A percentile compares a stretch with the other conserved stretches of the same genome.
phyloP scores from a whole-genome alignment of 1,140 invertebrate genomes.

The Dreissena rostriformis region DNA sequence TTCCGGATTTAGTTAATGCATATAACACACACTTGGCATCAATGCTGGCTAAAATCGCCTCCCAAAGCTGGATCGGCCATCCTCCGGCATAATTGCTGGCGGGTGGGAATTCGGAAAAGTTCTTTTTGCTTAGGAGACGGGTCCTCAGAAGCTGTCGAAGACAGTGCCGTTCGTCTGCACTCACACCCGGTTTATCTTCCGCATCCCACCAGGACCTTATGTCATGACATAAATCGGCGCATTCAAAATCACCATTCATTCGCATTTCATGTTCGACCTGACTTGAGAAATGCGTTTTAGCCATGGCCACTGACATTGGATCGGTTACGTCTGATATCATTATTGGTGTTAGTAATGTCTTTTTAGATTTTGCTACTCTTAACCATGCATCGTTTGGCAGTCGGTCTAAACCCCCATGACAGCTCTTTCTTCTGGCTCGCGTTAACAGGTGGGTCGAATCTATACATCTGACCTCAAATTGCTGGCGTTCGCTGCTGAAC shows the following conservation, averaged over 20 bases:
- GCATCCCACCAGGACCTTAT: slow-evolving; percentile 12
- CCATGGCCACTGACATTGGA: slow-evolving; percentile 33
- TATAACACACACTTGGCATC: too few species aligned
- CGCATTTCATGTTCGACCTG: slow-evolving; percentile 29
- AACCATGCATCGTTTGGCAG: neutral
- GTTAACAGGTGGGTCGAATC: slow-evolving; percentile 31
- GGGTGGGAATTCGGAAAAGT: slow-evolving; percentile 25
- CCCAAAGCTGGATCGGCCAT: slow-evolving; percentile 44
- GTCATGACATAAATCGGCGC: neutral
- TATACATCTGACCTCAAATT: slow-evolving; percentile 28
- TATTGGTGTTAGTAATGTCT: neutral
- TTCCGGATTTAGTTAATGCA: too few species aligned
- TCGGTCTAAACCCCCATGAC: slow-evolving; percentile 10
- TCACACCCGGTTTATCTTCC: neutral
- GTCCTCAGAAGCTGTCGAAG: neutral
- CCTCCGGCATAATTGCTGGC: slow-evolving; percentile 29
- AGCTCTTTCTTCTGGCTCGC: neutral
- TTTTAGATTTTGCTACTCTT: neutral
- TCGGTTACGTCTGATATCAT: slow-evolving; percentile 26
- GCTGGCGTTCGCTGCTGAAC: neutral
- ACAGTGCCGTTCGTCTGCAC: neutral
- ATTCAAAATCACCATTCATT: neutral
- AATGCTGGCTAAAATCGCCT: slow-evolving; percentile 41
- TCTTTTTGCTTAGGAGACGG: neutral
- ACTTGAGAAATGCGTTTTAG: slow-evolving; percentile 20